Conservation (phyloP, 2,113 vertebrate genomes). For the Zootoca vivipara region DNA sequence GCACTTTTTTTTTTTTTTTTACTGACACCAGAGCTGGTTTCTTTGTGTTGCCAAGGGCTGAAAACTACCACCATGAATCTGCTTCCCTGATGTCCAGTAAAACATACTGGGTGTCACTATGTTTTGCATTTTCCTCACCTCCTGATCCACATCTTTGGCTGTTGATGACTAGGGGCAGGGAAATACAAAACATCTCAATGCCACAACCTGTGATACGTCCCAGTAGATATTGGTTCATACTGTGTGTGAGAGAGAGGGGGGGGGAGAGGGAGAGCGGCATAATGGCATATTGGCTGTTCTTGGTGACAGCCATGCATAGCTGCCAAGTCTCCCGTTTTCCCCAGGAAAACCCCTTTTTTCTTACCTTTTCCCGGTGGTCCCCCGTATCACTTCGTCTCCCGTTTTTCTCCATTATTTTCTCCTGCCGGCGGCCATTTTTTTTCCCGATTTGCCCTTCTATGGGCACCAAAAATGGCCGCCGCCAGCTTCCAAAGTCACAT, state of each 20-base stretch:
- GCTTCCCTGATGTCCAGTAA: background rate
- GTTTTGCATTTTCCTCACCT: background rate
- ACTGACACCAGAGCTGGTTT: background rate
- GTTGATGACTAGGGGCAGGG: background rate
- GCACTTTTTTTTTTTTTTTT: background rate
- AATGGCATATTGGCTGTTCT: background rate
- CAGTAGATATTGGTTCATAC: background rate
- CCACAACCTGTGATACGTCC: background rate
- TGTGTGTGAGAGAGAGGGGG: background rate
- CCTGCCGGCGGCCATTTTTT: too few relatives aligned
- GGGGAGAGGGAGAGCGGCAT: too few relatives aligned
- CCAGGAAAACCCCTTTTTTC: too few relatives aligned
- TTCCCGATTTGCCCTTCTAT: too few relatives aligned
- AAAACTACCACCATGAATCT: background rate
- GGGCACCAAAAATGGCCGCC: too few relatives aligned
- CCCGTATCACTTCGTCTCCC: too few relatives aligned
- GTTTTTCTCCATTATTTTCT: too few relatives aligned
- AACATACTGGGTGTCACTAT: background rate
- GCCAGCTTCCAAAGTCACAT: too few relatives aligned
- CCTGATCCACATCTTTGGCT: background rate
- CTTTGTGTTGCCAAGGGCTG: background rate
- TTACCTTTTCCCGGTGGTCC: too few relatives aligned
- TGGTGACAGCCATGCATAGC: rapidly evolving
- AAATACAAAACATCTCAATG: background rate
- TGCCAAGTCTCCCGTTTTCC: too few relatives aligned